Evolutionary conservation across 2,888 invertebrate species (phyloP).

Genomic region (Tanypteryx hageni): DNA sequence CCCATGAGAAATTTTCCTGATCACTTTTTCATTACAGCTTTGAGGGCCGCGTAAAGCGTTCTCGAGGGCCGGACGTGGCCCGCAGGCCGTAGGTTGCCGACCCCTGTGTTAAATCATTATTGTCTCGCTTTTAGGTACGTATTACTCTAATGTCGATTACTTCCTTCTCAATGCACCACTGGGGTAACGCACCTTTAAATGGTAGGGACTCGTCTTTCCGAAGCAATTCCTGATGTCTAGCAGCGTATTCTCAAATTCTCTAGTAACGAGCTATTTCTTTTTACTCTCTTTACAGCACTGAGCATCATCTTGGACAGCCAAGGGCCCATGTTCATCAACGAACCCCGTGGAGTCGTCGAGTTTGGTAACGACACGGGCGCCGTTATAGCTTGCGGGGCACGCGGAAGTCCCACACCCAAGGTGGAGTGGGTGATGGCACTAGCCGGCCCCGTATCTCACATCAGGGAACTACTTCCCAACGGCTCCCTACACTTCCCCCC

Average conservation of each 20-base stretch:
- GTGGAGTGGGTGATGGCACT: slow-evolving; percentile 71
- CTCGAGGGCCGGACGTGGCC: too few species aligned
- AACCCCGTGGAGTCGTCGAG: slow-evolving; percentile 71
- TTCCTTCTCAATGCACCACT: too few species aligned
- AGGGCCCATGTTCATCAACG: slow-evolving; percentile 71
- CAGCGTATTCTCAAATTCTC: not conserved
- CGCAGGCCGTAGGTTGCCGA: too few species aligned
- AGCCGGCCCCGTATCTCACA: slow-evolving; percentile 70
- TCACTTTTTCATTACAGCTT: too few species aligned
- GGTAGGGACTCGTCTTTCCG: not conserved
- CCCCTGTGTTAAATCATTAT: too few species aligned
- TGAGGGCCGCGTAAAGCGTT: too few species aligned
- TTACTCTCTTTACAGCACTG: slow-evolving; percentile 18
- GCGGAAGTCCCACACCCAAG: slow-evolving; percentile 71
- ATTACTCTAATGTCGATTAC: too few species aligned
- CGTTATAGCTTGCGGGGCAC: slow-evolving; percentile 71
- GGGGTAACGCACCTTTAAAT: too few species aligned
- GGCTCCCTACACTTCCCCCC: slow-evolving; percentile 70
- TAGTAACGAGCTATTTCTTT: not conserved
- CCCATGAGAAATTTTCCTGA: too few species aligned
- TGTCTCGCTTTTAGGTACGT: too few species aligned
- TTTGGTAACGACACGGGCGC: slow-evolving; percentile 73
- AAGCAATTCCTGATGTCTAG: not conserved
- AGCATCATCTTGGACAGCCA: slow-evolving; percentile 69
- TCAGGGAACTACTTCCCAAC: slow-evolving; percentile 70